Percentiles rank a stretch among this genome's conserved stretches.
phyloP scores from a whole-genome alignment of 2,888 invertebrate genomes.

The Idaea dimidiata region DNA sequence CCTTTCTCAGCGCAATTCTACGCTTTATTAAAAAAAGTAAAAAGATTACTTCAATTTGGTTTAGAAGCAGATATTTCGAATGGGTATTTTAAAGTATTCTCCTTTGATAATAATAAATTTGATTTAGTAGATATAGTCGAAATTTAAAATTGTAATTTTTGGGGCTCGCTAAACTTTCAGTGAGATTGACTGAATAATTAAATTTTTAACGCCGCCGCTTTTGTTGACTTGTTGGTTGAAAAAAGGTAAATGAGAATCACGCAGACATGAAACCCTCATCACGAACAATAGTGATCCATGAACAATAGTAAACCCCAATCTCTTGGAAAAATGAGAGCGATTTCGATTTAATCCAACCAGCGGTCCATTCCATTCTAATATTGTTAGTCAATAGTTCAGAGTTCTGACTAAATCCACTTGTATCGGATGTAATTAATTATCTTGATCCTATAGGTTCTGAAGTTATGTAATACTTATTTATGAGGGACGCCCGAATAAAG shows the following conservation, averaged over 20 bases:
- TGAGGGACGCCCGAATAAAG: neutral
- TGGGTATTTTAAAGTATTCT: neutral
- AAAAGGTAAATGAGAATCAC: neutral
- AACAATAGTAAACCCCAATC: neutral
- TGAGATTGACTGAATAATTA: neutral
- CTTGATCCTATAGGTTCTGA: neutral
- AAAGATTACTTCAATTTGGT: too few species aligned
- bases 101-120: neutral
- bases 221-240: neutral
- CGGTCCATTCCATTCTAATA: neutral
- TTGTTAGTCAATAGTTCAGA: neutral
- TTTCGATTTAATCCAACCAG: neutral
- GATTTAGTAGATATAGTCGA: too few species aligned
- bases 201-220: neutral
- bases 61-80: neutral
- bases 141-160: neutral
- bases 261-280: neutral
- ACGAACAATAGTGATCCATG: neutral
- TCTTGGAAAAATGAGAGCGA: neutral
- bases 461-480: neutral
- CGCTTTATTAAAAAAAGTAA: neutral
- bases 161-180: neutral
- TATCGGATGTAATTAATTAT: neutral
- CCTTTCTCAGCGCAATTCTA: neutral
- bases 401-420: neutral